phyloP scores from a whole-genome alignment of 2,113 vertebrate genomes.

The Oreochromis niloticus region DNA sequence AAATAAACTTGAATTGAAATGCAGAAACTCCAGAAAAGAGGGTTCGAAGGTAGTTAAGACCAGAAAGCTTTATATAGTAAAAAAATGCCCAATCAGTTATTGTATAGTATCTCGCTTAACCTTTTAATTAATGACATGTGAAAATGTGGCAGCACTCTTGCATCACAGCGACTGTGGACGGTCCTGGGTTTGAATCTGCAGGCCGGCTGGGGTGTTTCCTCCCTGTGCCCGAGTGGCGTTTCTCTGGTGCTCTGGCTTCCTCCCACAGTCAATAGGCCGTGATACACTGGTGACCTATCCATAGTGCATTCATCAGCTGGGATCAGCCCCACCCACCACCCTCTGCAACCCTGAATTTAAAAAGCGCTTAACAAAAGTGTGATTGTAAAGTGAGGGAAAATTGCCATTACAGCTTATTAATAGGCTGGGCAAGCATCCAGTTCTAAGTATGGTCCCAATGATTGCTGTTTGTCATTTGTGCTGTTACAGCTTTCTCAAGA shows the following conservation, averaged over 20 bases:
- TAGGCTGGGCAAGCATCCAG: neutral
- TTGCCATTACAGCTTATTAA: neutral
- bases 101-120: accelerated
- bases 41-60: accelerated
- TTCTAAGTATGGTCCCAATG: neutral
- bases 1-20: neutral
- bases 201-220: neutral
- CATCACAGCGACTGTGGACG: neutral
- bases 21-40: neutral
- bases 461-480: constrained; percentile 25
- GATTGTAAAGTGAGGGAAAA: neutral
- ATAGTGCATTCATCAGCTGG: neutral
- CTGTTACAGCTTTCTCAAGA: neutral
- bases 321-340: neutral
- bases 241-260: neutral
- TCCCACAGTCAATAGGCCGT: neutral
- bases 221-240: neutral
- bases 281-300: neutral
- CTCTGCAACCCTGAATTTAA: neutral
- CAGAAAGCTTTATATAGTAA: neutral
- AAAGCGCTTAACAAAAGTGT: neutral
- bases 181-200: neutral
- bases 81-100: neutral
- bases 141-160: neutral
- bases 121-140: neutral